Evolutionary conservation across 2,113 vertebrate genomes (phyloP), one percentile per base, ranked within the genome.

Genomic region (Camelus dromedarius): DNA sequence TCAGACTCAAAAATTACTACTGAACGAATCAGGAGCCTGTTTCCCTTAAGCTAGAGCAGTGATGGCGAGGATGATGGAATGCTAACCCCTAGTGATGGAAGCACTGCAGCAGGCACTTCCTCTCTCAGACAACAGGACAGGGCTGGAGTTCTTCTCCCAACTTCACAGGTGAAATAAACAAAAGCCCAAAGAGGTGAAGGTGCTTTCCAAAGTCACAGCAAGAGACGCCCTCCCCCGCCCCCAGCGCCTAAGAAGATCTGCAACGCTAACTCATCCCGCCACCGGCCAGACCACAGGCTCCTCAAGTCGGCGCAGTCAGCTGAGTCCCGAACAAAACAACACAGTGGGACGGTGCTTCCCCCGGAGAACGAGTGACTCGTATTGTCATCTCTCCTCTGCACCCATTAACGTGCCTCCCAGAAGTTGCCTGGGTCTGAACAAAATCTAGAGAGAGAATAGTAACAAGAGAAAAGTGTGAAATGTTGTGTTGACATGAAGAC

Each of bases 1-100:
- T 97, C 96, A 94, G 81, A 95, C 88, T 96, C 83, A n/a, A 89
- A 88, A 93, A 85, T 92, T 26, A 93, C 67, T 11, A 3, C 24
- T 26, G 20, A 76, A 12, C 38, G 19, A 20, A 58, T 50, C 5
- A 0, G 7, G 30, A 93, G 30, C 24, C 64, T 66, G 48, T 46
- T 30, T 46, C 12, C 15, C 8, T 52, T 70, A 24, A 14, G 18
- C 15, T 48, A 3, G 4, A 30, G 19, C 3, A 70, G 60, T 50
- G 56, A 73, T 3, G 32, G 18, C 2, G 12, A 54, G 7, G 20
- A n/a, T 8, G 35, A 26, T 11, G 6, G 8, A 6, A 7, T 19
- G 66, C 0, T 16, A 22, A 42, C 26, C 73, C 5, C 77, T 35
- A 58, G 38, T 20, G 12, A 10, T 35, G 12, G 24, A 91, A 67